A percentile compares a stretch with the other conserved stretches of the same genome.
These are phyloP conservation scores for Fulica atra DNA, from an alignment of 2,113 vertebrate species.

Conservation along the genomic window DNA sequence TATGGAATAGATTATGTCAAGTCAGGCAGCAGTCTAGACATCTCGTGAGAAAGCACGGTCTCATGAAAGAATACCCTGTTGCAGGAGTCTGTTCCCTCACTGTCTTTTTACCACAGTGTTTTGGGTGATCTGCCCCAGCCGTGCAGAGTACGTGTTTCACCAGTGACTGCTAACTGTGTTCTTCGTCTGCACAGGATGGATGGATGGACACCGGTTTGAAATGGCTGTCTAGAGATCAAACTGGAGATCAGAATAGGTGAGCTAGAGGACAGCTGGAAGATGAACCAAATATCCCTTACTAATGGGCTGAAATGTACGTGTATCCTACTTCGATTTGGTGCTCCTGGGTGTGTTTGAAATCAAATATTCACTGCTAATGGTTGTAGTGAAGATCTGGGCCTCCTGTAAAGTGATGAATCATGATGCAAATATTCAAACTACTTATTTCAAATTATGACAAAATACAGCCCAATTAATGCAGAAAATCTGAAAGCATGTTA, in stretches of 20 bases:
- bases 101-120: neutral
- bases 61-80: neutral
- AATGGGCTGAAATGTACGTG: neutral
- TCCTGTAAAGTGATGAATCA: neutral
- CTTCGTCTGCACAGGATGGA: neutral
- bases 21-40: neutral
- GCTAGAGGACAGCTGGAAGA: neutral
- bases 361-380: neutral
- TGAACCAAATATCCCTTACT: neutral
- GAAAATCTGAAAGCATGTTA: neutral
- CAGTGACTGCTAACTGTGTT: neutral
- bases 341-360: neutral
- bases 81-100: neutral
- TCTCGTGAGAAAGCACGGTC: neutral
- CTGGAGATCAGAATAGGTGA: neutral
- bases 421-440: neutral
- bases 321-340: neutral
- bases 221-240: neutral
- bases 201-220: neutral
- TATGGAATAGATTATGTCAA: constrained; percentile 31
- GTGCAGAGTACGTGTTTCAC: neutral
- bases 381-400: neutral
- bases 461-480: neutral
- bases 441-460: neutral
- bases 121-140: neutral